Evolutionary conservation across 2,888 invertebrate genomes (phyloP).

Genomic region (Tetranychus truncatus): DNA sequence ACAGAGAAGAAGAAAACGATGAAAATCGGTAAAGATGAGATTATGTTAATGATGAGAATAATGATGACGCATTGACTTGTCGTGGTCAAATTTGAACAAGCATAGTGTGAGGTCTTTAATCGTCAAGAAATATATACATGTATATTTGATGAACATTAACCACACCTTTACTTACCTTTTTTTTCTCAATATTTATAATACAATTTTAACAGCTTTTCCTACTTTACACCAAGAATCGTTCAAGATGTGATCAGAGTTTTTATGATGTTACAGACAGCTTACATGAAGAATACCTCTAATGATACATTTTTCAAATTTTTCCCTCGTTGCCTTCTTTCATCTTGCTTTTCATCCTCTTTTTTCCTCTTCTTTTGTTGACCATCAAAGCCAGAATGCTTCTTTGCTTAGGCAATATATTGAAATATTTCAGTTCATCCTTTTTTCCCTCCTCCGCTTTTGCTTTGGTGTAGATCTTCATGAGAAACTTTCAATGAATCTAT

Average conservation of each 20-base stretch:
- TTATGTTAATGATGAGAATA: background rate
- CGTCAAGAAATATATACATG: background rate
- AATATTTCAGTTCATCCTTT: background rate
- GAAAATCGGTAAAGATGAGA: background rate
- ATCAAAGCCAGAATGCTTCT: background rate
- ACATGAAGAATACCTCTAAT: background rate
- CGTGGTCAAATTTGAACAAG: background rate
- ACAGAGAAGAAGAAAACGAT: background rate
- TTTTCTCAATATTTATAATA: background rate
- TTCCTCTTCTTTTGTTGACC: background rate
- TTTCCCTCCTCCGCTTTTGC: background rate
- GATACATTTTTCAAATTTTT: background rate
- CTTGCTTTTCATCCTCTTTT: background rate
- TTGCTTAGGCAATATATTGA: background rate
- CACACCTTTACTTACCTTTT: background rate
- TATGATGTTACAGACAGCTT: background rate
- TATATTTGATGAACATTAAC: background rate
- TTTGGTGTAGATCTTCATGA: background rate
- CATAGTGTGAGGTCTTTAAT: background rate
- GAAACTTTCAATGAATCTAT: background rate
- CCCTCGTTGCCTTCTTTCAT: background rate
- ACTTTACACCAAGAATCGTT: background rate
- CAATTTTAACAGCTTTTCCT: too few species aligned
- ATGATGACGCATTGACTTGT: background rate
- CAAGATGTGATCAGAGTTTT: background rate